A percentile compares a stretch with the other conserved stretches of the same genome.
These are phyloP conservation scores for Bombus fervidus DNA, from an alignment of 1,140 invertebrate genomes.

Conservation along the genomic window DNA sequence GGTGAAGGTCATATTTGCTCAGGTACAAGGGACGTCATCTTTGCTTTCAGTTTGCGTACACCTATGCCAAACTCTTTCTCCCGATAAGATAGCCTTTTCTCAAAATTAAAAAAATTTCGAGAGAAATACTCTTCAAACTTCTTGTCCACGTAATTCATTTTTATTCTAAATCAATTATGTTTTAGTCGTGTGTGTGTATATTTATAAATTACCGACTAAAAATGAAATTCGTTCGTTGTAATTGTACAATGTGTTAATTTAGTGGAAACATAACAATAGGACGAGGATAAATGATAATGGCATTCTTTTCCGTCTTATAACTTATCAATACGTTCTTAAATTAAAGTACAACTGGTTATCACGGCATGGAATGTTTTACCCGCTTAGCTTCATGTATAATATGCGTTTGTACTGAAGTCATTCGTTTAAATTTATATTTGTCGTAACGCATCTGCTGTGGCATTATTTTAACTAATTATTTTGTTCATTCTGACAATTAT, in stretches of 20 bases:
- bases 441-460: not conserved
- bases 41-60: slow-evolving; percentile 8
- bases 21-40: slow-evolving; percentile 22
- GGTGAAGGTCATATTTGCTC: slow-evolving; percentile 30
- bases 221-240: not conserved
- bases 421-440: not conserved
- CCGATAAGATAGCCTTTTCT: slow-evolving; percentile 6
- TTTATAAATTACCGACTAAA: not conserved
- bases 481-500: not conserved
- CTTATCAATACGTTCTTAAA: slow-evolving; percentile 10
- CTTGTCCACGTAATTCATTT: not conserved
- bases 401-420: not conserved
- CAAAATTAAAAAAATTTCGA: not conserved
- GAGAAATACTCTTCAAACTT: not conserved
- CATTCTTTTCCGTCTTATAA: not conserved
- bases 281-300: not conserved
- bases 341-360: not conserved
- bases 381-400: not conserved
- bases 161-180: not conserved
- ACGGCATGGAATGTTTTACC: not conserved
- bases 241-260: not conserved
- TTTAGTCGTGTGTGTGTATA: too few relatives aligned
- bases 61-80: not conserved
- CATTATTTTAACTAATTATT: not conserved
- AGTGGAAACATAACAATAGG: not conserved